Base-by-base conservation (phyloP, 2,797 vertebrate species). In the Fistularia commersonii region DNA sequence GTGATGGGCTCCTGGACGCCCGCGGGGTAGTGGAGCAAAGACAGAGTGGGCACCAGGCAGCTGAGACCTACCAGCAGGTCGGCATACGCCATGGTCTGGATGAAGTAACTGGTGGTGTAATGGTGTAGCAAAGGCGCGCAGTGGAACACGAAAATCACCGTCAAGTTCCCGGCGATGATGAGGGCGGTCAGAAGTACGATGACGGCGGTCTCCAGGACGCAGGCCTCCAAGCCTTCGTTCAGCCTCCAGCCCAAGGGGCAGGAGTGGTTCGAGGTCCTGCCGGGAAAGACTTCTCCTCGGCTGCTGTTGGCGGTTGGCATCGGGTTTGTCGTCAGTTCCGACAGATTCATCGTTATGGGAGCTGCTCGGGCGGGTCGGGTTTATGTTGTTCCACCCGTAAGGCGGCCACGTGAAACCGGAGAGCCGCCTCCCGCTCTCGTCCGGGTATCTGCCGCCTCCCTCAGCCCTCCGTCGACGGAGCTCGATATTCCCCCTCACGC, bases 21-120 rank as follows among this genome's bases (percentile, higher is more conserved):
- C 54, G 96, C 93, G 5, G 95, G 94, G 72, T 94, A 96, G 84
- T 97, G 96, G 15, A 99, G 94, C 65, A 99, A 87, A 1, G 96
- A 99, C 56, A 99, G 82, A 10, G 96, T 95, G 67, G 97, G 97
- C 54, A 99, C 94, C 86, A 99, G 81, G 86, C 97, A 99, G 87
- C 95, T 99, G 5, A 99, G 91, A 61, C 97, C 97, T 50, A 99
- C 97, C 69, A 98, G 90, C 48, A 99, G 89, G 80, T 99, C 97
- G 3, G 97, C 97, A 32, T 99, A 99, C 40, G 97, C 97, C 97
- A 99, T 99, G 32, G 96, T 99, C 89, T 98, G 97, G 81, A 99
- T 99, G 81, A 99, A 99, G 74, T 95, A 99, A 87, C 96, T 99
- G 64, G 97, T 98, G 69, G 95, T 99, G 69, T 98, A 98, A 84